Evolutionary conservation across 2,888 invertebrate species (phyloP).

Genomic region (Oligia strigilis): DNA sequence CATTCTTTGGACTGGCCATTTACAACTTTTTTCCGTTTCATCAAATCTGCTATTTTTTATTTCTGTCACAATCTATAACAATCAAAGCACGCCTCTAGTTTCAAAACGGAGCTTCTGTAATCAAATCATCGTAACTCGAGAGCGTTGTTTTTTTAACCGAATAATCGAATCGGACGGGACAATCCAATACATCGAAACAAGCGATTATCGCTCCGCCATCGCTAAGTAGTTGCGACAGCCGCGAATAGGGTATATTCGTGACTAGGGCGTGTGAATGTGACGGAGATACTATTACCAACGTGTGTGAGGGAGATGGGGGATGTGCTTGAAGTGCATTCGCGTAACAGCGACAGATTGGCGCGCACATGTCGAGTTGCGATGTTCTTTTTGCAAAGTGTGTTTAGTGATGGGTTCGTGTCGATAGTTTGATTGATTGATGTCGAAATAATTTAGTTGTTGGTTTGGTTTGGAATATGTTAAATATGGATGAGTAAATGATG

Average conservation of each 20-base stretch:
- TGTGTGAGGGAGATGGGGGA: conserved; percentile 71
- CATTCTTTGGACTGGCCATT: no score
- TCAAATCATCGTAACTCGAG: conserved; percentile 71
- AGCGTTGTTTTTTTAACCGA: conserved; percentile 76
- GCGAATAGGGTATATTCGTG: conserved; percentile 67
- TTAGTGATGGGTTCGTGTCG: conserved; percentile 67
- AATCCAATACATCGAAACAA: conserved; percentile 85
- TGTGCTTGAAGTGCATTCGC: conserved; percentile 80
- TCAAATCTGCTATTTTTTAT: background rate
- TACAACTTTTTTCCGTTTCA: background rate
- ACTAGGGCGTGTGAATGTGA: conserved; percentile 76
- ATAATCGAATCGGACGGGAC: conserved; percentile 85
- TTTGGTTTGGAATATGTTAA: background rate
- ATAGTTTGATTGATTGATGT: conserved; percentile 34
- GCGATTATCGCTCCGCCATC: conserved; percentile 83
- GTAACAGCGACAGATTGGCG: conserved; percentile 89
- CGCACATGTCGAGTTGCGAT: conserved; percentile 89
- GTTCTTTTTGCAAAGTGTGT: conserved; percentile 86
- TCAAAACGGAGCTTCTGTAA: conserved; percentile 58
- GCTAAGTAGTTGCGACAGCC: conserved; percentile 86
- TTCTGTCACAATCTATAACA: conserved; percentile 23
- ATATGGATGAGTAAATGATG: background rate
- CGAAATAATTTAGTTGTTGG: background rate
- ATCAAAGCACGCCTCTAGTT: conserved; percentile 45
- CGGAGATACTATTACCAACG: conserved; percentile 32